Percentiles rank a stretch among this genome's conserved stretches.
phyloP scores from a whole-genome alignment of 2,797 vertebrate species.

The Enteromius fasciolatus region DNA sequence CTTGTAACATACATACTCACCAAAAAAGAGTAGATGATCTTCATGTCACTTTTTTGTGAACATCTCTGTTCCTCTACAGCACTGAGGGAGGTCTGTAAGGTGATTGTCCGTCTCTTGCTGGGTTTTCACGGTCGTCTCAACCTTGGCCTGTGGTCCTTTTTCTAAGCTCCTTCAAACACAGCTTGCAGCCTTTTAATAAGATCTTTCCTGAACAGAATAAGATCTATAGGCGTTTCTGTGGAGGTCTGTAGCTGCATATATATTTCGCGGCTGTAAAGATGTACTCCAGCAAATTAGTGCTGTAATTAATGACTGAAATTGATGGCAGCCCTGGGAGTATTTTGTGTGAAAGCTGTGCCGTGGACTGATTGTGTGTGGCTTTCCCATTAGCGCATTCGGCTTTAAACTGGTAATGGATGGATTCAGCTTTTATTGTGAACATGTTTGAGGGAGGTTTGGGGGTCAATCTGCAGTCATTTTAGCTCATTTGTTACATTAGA shows the following conservation, averaged over 20 bases:
- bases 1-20: not conserved
- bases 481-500: not conserved
- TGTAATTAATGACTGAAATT: slow-evolving; percentile 58
- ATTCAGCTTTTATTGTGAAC: not conserved
- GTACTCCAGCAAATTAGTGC: slow-evolving; percentile 60
- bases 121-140: slow-evolving; percentile 33
- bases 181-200: slow-evolving; percentile 53
- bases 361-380: slow-evolving; percentile 47
- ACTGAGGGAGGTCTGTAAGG: slow-evolving; percentile 15
- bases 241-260: slow-evolving; percentile 12
- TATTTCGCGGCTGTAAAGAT: slow-evolving; percentile 54
- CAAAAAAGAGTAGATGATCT: not conserved
- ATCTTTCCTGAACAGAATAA: slow-evolving; percentile 15
- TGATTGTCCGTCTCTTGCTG: slow-evolving; percentile 31
- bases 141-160: slow-evolving; percentile 47
- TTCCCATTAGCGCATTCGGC: slow-evolving; percentile 9
- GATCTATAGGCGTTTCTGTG: slow-evolving; percentile 18
- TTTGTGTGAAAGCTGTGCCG: slow-evolving; percentile 42
- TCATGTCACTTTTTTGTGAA: not conserved
- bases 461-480: not conserved
- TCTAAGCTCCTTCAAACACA: slow-evolving; percentile 31
- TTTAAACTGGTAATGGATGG: slow-evolving; percentile 38
- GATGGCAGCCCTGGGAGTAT: slow-evolving; percentile 49
- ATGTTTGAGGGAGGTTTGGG: not conserved
- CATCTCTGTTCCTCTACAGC: not conserved